Percentiles rank a stretch among this genome's conserved stretches.
Conservation (phyloP, 2,888 invertebrate species). For the Thyatira batis region DNA sequence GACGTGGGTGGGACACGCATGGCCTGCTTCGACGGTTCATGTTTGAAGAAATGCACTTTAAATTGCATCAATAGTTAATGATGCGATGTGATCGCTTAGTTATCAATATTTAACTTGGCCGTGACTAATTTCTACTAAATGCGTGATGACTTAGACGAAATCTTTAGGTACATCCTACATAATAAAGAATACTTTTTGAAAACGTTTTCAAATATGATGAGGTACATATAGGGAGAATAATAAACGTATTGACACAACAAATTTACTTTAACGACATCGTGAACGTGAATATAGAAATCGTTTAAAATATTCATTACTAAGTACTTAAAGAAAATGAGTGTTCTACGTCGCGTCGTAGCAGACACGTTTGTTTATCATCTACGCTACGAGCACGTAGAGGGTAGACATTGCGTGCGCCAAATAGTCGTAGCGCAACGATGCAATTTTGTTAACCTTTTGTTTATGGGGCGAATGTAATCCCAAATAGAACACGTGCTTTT, state of each 20-base stretch:
- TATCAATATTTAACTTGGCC: not conserved
- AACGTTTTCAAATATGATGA: too few species aligned
- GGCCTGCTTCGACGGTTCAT: not conserved
- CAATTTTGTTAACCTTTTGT: conserved; percentile 71
- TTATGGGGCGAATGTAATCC: conserved; percentile 77
- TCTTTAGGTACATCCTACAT: too few species aligned
- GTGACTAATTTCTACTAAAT: too few species aligned
- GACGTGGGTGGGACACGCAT: conserved; percentile 9
- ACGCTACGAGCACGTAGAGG: not conserved
- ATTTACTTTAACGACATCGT: too few species aligned
- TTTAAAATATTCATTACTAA: not conserved
- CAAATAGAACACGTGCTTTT: conserved; percentile 81
- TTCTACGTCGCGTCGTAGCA: not conserved
- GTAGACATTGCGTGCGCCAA: conserved; percentile 8
- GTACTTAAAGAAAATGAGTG: not conserved
- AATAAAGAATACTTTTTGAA: too few species aligned
- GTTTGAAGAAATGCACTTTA: not conserved
- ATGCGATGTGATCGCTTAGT: not conserved
- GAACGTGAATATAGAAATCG: too few species aligned
- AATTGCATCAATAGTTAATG: not conserved
- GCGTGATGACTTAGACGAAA: too few species aligned
- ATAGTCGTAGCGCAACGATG: conserved; percentile 31
- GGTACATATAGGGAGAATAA: too few species aligned
- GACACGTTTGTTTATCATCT: not conserved
- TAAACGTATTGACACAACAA: too few species aligned